Base-by-base conservation (phyloP, 2,113 vertebrate species). In the Mesitornis unicolor region DNA sequence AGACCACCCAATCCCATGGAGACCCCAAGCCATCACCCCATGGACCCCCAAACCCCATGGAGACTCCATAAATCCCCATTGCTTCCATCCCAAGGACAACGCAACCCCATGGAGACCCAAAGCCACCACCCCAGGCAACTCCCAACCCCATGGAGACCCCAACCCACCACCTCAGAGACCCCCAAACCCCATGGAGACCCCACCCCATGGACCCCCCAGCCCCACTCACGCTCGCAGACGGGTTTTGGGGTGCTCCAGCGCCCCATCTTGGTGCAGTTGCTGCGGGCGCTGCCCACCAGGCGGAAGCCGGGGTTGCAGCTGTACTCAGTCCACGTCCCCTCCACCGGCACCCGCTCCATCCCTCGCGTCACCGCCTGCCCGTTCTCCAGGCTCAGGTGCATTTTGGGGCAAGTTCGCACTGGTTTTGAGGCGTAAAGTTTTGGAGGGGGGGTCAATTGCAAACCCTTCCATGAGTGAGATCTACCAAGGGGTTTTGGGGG, bases 301-400 rank as follows among this genome's bases (percentile, higher is more conserved):
- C 98, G 98, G 97, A 99, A 99, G 63, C 99, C 99, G 1, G 98
- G 94, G 40, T 99, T 98, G 97, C 99, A 99, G 95, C 96, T 98
- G 97, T 99, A 99, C 56, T 99, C 98, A 61, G 99, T 97, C 80
- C 98, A 95, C 1, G 99, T 98, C 47, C 99, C 99, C 35, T 99
- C 99, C 90, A 99, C 98, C 7, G 99, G 98, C 2, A 98, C 97
- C 76, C 97, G 94, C 97, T 86, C 99, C 98, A 13, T 98, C 17
- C 98, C 98, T 80, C 94, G 97, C 31, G 95, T 96, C 33, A 93
- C 92, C 93, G 98, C 99, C 31, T 98, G 97, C 45, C 99, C 99
- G n/a, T 99, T 99, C 98, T 99, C 99, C 98, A 99, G 97, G 75
- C 98, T 99, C 64, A 99, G 97, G 97, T 99, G 99, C 77, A 99